A percentile compares a stretch with the other conserved stretches of the same genome.
Evolutionary conservation across 2,113 vertebrate species (phyloP).

Genomic region (Bostrychus sinensis): DNA sequence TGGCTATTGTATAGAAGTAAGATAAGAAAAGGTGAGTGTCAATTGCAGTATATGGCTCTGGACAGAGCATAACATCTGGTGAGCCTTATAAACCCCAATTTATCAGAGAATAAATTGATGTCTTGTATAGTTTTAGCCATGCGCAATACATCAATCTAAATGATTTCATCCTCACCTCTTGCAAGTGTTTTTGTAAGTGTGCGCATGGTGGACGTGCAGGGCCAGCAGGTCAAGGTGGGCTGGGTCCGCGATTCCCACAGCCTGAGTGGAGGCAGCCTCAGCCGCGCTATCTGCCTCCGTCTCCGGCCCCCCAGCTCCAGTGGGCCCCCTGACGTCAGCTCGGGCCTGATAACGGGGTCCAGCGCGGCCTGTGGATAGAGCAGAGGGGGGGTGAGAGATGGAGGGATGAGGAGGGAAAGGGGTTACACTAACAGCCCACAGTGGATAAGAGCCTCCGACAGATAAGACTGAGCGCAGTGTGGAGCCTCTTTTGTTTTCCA

Average conservation of each 20-base stretch:
- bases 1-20: neutral
- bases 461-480: slow-evolving; percentile 78
- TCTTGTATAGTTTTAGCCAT: neutral
- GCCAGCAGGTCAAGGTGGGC: slow-evolving; percentile 64
- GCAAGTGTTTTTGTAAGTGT: slow-evolving; percentile 29
- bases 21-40: neutral
- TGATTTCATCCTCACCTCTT: slow-evolving; percentile 17
- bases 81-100: neutral
- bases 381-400: slow-evolving; percentile 27
- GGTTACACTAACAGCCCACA: slow-evolving; percentile 83
- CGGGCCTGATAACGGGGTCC: slow-evolving; percentile 72
- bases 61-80: neutral
- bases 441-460: slow-evolving; percentile 80
- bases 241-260: slow-evolving; percentile 74
- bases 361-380: slow-evolving; percentile 27
- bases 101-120: neutral
- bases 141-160: neutral
- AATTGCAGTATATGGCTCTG: neutral
- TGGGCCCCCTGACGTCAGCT: slow-evolving; percentile 76
- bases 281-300: slow-evolving; percentile 71
- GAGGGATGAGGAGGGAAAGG: slow-evolving; percentile 68
- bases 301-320: slow-evolving; percentile 73
- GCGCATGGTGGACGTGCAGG: slow-evolving; percentile 65
- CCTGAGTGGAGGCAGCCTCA: slow-evolving; percentile 70
- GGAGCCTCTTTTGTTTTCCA: slow-evolving; percentile 83